phyloP scores from a whole-genome alignment of 1,140 invertebrate species.

The Bombus breviceps region DNA sequence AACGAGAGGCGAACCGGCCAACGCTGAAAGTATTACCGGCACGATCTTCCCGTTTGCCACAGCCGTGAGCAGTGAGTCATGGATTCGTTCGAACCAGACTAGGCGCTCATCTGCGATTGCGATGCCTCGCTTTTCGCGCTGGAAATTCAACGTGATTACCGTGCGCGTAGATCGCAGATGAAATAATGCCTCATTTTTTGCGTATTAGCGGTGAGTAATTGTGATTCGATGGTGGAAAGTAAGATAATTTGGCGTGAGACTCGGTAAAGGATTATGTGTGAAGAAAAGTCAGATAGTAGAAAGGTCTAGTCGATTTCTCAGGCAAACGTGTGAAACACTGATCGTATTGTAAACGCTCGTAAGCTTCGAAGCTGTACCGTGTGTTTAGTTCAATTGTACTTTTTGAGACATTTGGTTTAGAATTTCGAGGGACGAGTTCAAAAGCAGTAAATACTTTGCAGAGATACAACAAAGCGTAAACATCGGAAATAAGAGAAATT shows the following conservation, averaged over 20 bases:
- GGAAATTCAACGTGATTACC: not conserved
- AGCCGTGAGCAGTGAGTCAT: not conserved
- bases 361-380: too few relatives aligned
- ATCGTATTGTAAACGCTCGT: too few relatives aligned
- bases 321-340: too few relatives aligned
- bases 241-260: not conserved
- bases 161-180: not conserved
- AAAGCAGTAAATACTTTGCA: too few relatives aligned
- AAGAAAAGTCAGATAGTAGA: too few relatives aligned
- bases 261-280: not conserved
- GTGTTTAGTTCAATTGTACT: too few relatives aligned
- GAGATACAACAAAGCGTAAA: too few relatives aligned
- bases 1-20: not conserved
- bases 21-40: not conserved
- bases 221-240: not conserved
- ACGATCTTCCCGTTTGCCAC: constrained; percentile 6
- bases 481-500: too few relatives aligned
- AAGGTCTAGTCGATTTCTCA: too few relatives aligned
- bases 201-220: not conserved
- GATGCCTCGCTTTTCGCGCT: not conserved
- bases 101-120: not conserved
- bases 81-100: not conserved
- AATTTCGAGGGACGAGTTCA: too few relatives aligned
- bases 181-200: not conserved
- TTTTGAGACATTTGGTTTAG: too few relatives aligned